A percentile compares a stretch with the other conserved stretches of the same genome.
Evolutionary conservation across 2,797 vertebrate genomes (phyloP).

Genomic region (Takifugu ocellatus): DNA sequence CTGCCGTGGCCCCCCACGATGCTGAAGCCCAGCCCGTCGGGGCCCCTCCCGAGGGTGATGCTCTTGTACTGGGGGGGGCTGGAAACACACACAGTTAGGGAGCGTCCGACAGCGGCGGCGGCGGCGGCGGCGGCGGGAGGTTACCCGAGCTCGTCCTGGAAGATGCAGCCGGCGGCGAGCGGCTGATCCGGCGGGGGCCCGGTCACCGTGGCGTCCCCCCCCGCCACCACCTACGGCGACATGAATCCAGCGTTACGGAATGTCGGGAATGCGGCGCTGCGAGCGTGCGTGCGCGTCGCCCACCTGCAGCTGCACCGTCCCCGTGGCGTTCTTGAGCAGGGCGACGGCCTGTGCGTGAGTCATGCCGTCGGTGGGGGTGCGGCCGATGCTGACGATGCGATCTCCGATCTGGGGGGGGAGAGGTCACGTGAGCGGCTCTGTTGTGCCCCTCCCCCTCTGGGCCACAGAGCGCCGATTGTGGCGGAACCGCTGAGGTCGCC

Average conservation of each 20-base stretch:
- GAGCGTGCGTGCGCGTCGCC: background rate
- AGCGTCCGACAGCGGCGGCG: no score
- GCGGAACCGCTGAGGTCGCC: slow-evolving; percentile 36
- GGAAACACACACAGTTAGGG: slow-evolving; percentile 8
- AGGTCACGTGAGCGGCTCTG: background rate
- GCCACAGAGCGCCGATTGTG: slow-evolving; percentile 53
- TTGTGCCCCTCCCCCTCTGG: slow-evolving; percentile 40
- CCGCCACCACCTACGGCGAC: slow-evolving; percentile 75
- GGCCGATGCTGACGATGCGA: slow-evolving; percentile 90
- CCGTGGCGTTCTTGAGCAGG: slow-evolving; percentile 88
- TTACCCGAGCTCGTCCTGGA: slow-evolving; percentile 94
- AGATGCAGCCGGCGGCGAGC: slow-evolving; percentile 79
- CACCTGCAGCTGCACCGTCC: slow-evolving; percentile 90
- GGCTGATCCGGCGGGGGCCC: slow-evolving; percentile 81
- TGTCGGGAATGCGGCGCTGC: background rate
- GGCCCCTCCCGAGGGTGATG: slow-evolving; percentile 89
- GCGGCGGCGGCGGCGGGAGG: background rate
- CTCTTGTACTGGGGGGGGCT: slow-evolving; percentile 95
- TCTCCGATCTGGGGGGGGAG: slow-evolving; percentile 85
- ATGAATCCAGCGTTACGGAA: background rate
- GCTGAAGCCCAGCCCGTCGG: slow-evolving; percentile 96
- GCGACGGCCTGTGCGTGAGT: slow-evolving; percentile 91
- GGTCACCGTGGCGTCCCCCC: slow-evolving; percentile 91
- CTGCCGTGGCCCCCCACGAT: slow-evolving; percentile 96
- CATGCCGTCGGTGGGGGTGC: slow-evolving; percentile 88